These are phyloP conservation scores for Phycodurus eques DNA, from an alignment of 2,113 vertebrate genomes.

Conservation along the genomic window DNA sequence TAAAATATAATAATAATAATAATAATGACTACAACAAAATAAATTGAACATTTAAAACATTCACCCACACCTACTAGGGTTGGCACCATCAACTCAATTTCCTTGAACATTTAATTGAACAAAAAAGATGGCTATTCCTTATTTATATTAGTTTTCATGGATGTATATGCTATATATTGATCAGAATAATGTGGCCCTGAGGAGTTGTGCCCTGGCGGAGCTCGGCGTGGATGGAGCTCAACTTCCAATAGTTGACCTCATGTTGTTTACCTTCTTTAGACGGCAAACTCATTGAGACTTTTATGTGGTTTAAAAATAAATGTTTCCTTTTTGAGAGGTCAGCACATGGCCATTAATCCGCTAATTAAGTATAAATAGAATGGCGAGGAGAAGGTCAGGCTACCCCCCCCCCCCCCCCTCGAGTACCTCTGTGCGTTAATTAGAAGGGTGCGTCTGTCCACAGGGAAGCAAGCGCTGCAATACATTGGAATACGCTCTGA, in stretches of 20 bases:
- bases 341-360: constrained; percentile 14
- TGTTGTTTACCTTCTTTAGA: neutral
- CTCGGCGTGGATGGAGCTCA: neutral
- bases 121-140: too few relatives aligned
- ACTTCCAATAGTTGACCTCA: neutral
- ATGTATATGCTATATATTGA: neutral
- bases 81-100: too few relatives aligned
- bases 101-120: too few relatives aligned
- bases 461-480: neutral
- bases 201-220: too few relatives aligned
- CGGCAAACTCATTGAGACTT: constrained; percentile 2
- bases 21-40: too few relatives aligned
- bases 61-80: too few relatives aligned
- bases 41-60: too few relatives aligned
- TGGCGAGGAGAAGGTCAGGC: constrained; percentile 18
- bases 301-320: constrained; percentile 34
- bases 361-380: constrained; percentile 33
- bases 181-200: neutral
- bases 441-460: neutral
- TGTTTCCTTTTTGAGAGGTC: constrained; percentile 2
- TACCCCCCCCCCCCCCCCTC: too few relatives aligned
- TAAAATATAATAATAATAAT: too few relatives aligned
- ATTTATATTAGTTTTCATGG: too few relatives aligned
- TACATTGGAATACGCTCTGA: neutral
- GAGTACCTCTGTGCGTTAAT: constrained; percentile 1